Evolutionary conservation across 1,140 invertebrate genomes (phyloP), one percentile per base, ranked within the genome.

Genomic region (Asobara japonica): DNA sequence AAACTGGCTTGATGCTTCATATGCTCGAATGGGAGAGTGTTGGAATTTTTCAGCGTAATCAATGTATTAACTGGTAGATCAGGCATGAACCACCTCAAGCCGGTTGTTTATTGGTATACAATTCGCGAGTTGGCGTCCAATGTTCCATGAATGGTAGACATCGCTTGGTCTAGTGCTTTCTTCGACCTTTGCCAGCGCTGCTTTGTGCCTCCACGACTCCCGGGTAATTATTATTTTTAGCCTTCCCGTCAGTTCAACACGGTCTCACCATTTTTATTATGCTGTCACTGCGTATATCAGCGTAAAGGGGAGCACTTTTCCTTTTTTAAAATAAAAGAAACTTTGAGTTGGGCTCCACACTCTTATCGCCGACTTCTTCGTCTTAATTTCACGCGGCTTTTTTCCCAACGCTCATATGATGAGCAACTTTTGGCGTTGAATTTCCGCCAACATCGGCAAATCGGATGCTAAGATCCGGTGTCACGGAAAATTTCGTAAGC

Each of bases 201-300:
- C 45, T 5, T 51, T 51, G 16, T 51, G 16, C 48, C 33, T 13
- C 67, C 67, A 25, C 27, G 20, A 7, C 11, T 16, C 36, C n/a
- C 36, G 2, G 30, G 67, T 61, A 69, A 33, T 56, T 61, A 69
- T 60, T 69, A 60, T 69, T 69, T 69, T 60, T 69, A 61, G 67
- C 48, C 51, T 33, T 33, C 29, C 16, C n/a, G n/a, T 20, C 6
- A 27, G n/a, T 11, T 36, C 36, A 56, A 56, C 16, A 48, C 13
- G n/a, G 29, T 13, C 65, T 20, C 36, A 18, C 8, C 13, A 16
- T 65, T 29, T 66, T 66, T 66, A 68, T 68, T 68, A 31, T 68
- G 41, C 16, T 68, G 16, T 7, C n/a, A 38, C n/a, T 38, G n/a
- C 36, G 36, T 38, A 38, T 10, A 38, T 1, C 36, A 38, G 36